Percentiles rank a stretch among this genome's conserved stretches.
Conservation (phyloP, 2,797 vertebrate genomes). For the Furcifer pardalis region DNA sequence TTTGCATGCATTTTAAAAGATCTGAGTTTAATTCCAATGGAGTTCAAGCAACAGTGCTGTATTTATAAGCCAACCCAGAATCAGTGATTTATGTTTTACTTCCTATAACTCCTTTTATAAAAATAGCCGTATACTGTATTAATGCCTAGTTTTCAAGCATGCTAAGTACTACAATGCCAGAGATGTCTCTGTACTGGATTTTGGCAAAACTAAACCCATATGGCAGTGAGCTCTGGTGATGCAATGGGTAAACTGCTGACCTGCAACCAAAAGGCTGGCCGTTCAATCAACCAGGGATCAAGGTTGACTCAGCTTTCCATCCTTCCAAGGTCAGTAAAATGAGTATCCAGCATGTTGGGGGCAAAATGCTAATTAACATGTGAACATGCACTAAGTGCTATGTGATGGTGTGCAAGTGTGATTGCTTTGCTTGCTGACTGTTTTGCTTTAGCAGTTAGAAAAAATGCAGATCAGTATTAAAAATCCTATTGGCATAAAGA, state of each 20-base stretch:
- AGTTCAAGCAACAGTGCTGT: conserved; percentile 75
- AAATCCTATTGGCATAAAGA: conserved; percentile 39
- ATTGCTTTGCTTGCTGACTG: too few relatives aligned
- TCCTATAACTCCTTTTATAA: conserved; percentile 64
- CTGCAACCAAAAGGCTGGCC: too few relatives aligned
- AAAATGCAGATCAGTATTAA: conserved; percentile 46
- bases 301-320: too few relatives aligned
- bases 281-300: too few relatives aligned
- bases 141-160: conserved; percentile 63
- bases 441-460: conserved; percentile 32
- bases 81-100: conserved; percentile 64
- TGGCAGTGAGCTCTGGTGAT: too few relatives aligned
- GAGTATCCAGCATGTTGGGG: too few relatives aligned
- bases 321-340: too few relatives aligned
- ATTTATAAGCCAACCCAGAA: conserved; percentile 72
- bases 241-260: too few relatives aligned
- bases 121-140: conserved; percentile 48
- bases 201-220: conserved; percentile 47
- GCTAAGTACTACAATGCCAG: conserved; percentile 55
- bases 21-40: conserved; percentile 80
- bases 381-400: too few relatives aligned
- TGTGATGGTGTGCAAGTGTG: too few relatives aligned
- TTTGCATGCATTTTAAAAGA: conserved; percentile 84
- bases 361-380: too few relatives aligned
- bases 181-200: conserved; percentile 36